Base-by-base conservation (phyloP, 2,888 invertebrate genomes). In the Sinodicranocentrus sp. region DNA sequence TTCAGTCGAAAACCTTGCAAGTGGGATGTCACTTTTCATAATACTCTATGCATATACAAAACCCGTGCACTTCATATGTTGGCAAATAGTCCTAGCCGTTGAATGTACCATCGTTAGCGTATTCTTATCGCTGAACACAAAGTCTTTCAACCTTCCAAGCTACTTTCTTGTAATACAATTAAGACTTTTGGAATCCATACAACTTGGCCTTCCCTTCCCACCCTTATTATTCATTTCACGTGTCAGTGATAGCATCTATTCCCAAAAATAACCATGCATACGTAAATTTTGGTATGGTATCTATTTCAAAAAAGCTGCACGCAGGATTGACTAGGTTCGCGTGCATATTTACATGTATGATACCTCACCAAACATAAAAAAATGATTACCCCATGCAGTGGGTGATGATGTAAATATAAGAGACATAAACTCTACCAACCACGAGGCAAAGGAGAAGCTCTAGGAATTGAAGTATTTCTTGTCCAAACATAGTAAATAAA, bases 401-500 rank as follows among this genome's bases (percentile, higher is more conserved):
- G 15, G 48, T 48, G n/a, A 48, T n/a, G 48, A 10, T 48, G n/a
- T 48, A 48, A 48, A 10, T 48, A 10, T 10, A 48, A 6, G 2
- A 48, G n/a, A n/a, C n/a, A 48, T 2, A 15, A 5, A 33, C 5
- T 3, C 33, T 6, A 10, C 5, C 33, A 33, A 10, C 5, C 33
- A 33, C 10, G 10, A 15, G 48, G 13, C 13, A 48, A n/a, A 15
- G 10, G 48, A 48, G 15, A 48, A 48, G n/a, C 48, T 15, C 48
- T n/a, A 48, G 5, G 2, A 48, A 48, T n/a, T 48, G 48, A 6
- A 48, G 48, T n/a, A 39, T 2, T 2, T 48, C 48, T 48, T 48
- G 48, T 48, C 48, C 48, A n/a, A 48, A 48, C 48, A 48, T 48
- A 3, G 15, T 48, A 48, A 48, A 48, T 48, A 48, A 48, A 48